A percentile compares a stretch with the other conserved stretches of the same genome.
Evolutionary conservation across 2,888 invertebrate genomes (phyloP).

Genomic region (Drosophila ezoana): DNA sequence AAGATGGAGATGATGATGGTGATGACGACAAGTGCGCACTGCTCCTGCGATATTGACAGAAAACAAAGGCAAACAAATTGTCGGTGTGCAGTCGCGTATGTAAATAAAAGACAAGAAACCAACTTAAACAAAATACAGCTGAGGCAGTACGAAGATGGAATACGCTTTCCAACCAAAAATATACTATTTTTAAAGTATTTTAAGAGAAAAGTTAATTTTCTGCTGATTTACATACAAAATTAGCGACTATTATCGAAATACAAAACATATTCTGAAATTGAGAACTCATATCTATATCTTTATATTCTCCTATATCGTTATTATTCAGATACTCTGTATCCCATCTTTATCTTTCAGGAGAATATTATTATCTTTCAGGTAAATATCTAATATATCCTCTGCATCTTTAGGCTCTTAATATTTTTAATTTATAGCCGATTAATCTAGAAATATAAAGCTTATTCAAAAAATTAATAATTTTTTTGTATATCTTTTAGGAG

Average conservation of each 20-base stretch:
- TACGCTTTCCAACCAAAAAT: conserved; percentile 12
- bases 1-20: conserved; percentile 43
- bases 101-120: conserved; percentile 61
- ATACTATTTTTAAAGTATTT: not conserved
- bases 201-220: too few species aligned
- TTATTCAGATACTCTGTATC: too few species aligned
- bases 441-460: too few species aligned
- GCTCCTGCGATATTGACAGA: conserved; percentile 73
- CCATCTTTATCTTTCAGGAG: too few species aligned
- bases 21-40: conserved; percentile 71
- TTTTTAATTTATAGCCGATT: too few species aligned
- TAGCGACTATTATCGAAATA: not conserved
- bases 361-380: too few species aligned
- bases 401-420: too few species aligned
- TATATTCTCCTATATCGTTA: too few species aligned
- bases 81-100: conserved; percentile 70
- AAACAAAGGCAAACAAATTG: conserved; percentile 79
- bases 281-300: too few species aligned
- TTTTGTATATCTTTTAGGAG: not conserved
- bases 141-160: not conserved
- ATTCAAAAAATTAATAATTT: not conserved
- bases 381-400: too few species aligned
- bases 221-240: not conserved
- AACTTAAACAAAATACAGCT: conserved; percentile 5
- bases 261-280: too few species aligned